Evolutionary conservation across 2,113 vertebrate genomes (phyloP), one percentile per base, ranked within the genome.

Genomic region (Alosa alosa): DNA sequence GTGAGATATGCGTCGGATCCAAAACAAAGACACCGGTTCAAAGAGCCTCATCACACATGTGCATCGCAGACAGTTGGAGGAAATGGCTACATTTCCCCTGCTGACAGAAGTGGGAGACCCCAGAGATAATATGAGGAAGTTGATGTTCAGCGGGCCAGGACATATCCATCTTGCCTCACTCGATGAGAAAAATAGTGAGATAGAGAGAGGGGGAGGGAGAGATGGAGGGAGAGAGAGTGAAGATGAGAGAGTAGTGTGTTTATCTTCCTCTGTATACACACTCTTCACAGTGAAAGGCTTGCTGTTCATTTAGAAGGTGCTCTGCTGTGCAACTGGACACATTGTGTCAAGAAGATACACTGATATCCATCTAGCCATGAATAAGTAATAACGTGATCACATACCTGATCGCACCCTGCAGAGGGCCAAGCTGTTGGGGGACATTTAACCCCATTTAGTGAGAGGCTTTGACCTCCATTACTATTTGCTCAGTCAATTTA

Each of bases 71-170:
- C 87, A 82, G 86, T 82, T 52, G 57, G 41, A 90, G 88, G 90
- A 90, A 89, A 89, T 85, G 39, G 88, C 88, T 90, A 87, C 88
- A 90, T 90, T 90, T 90, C 90, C 90, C 78, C 83, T 89, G 88
- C 83, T 88, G 87, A 89, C 87, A 88, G 87, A 87, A 87, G 85
- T 89, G 86, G 87, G 87, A 83, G 85, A 82, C 49, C 84, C 84
- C 68, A 47, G 82, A 88, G 88, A 89, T 90, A 89, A 88, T 90
- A 88, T 64, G 60, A 84, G 88, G 84, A 88, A 86, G 84, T 83
- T 57, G 36, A 41, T 72, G 72, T 39, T 78, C 31, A 78, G 25
- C 72, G 3, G 3, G 72, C 72, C 72, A 78, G n/a, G 55, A 84
- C 81, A 78, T 81, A 90, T 88, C 87, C 83, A 90, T 87, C 87